Evolutionary conservation across 1,140 invertebrate species (phyloP), one percentile per base, ranked within the genome.

Genomic region (Hestina assimilis): DNA sequence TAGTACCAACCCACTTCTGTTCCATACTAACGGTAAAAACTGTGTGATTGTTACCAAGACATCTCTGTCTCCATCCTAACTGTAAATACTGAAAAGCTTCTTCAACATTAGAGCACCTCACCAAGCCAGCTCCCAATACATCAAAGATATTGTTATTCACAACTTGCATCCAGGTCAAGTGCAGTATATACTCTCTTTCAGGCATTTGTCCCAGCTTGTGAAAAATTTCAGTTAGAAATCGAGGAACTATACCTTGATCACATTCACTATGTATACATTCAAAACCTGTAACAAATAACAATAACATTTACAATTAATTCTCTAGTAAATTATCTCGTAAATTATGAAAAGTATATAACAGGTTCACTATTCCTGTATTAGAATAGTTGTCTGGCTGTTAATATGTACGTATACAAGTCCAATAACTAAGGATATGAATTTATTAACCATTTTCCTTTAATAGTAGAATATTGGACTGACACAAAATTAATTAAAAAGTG

Each of bases 181-280:
- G 92, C 4, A 93, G 78, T 47, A 90, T 87, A 67, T 89, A 92
- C 45, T 89, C 92, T 58, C 91, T 87, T 57, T 92, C 92, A 52
- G 89, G 80, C 76, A 91, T 89, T 52, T 90, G 86, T 26, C 89
- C 86, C 5, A 95, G 90, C 65, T 91, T 91, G 31, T 91, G 88
- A 79, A 94, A 95, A 66, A 95, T 92, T 67, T 94, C 92, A 43
- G 92, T 90, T 4, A 95, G 86, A 72, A 94, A 94, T 54, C 94
- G 87, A 21, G 94, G 94, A 28, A 96, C 90, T 17, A 95, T 91
- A 19, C 94, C 95, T 85, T 93, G 92, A 63, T 95, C 93, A 63
- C 92, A 90, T 72, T 95, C 93, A 72, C 90, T 91, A 58, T 91
- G 90, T 17, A 92, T 91, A 67, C 90, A 92, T 68, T 93, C 91